Evolutionary conservation across 2,888 invertebrate species (phyloP).

Genomic region (Lathronympha strigana): DNA sequence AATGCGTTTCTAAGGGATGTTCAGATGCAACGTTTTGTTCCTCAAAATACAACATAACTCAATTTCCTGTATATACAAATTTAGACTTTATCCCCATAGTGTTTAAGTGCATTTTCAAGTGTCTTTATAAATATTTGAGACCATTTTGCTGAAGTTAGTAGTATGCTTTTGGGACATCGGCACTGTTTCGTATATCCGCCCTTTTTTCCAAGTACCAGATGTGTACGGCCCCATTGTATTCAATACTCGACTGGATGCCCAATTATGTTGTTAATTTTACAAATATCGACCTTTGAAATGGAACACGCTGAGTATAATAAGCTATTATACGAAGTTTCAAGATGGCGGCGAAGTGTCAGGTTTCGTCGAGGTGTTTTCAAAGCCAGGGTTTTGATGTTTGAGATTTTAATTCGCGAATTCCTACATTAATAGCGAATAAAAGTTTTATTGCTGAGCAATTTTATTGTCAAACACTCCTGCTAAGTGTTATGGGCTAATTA

Average conservation of each 20-base stretch:
- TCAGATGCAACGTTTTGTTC: constrained; percentile 70
- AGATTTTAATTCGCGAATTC: constrained; percentile 38
- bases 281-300: constrained; percentile 79
- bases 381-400: constrained; percentile 35
- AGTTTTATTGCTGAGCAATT: constrained; percentile 14
- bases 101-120: constrained; percentile 48
- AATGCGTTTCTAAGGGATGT: constrained; percentile 80
- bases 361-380: constrained; percentile 43
- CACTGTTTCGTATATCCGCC: constrained; percentile 82
- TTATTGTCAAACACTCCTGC: constrained; percentile 6
- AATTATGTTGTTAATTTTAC: constrained; percentile 84
- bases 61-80: constrained; percentile 46
- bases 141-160: constrained; percentile 40
- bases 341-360: constrained; percentile 55
- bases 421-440: constrained; percentile 19
- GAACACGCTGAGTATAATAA: constrained; percentile 79
- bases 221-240: constrained; percentile 66
- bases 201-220: constrained; percentile 79
- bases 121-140: constrained; percentile 35
- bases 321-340: constrained; percentile 64
- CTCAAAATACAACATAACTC: constrained; percentile 50
- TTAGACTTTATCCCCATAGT: constrained; percentile 39
- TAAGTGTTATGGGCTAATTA: constrained; percentile 21
- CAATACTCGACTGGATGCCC: constrained; percentile 73
- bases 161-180: constrained; percentile 72